Conservation (phyloP, 1,140 invertebrate species). For the Calephelis virginiensis region DNA sequence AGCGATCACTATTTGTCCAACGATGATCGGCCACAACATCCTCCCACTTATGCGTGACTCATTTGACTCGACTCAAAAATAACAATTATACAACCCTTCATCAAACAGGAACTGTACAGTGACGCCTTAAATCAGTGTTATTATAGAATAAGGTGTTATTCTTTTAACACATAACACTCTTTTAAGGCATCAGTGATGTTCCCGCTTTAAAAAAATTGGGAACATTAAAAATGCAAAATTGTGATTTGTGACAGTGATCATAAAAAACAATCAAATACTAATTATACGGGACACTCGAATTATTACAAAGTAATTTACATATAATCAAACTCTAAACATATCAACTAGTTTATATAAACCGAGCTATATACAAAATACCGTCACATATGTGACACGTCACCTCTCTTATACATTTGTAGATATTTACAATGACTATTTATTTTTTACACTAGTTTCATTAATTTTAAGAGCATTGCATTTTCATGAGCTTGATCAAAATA, state of each 20-base stretch:
- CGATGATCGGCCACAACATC: constrained; percentile 40
- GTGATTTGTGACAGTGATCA: constrained; percentile 77
- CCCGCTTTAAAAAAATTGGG: constrained; percentile 13
- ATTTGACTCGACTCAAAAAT: constrained; percentile 49
- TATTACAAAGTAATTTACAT: constrained; percentile 77
- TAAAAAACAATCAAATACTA: constrained; percentile 62
- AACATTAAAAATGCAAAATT: constrained; percentile 67
- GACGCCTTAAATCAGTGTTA: constrained; percentile 1
- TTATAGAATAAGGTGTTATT: no score
- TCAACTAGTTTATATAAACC: constrained; percentile 72
- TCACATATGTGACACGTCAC: constrained; percentile 61
- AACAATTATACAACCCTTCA: constrained; percentile 59
- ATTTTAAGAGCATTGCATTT: constrained; percentile 69
- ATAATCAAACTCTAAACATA: constrained; percentile 73
- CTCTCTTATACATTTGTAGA: constrained; percentile 68
- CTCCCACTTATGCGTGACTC: constrained; percentile 61
- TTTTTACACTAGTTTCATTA: constrained; percentile 52
- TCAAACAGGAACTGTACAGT: constrained; percentile 52
- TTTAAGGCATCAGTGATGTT: no score
- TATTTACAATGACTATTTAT: constrained; percentile 78
- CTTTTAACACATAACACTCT: no score
- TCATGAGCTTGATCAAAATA: constrained; percentile 68
- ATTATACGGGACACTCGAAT: constrained; percentile 68
- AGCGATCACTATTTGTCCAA: constrained; percentile 19
- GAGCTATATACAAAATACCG: constrained; percentile 77